phyloP scores from a whole-genome alignment of 2,113 vertebrate genomes.

The Lanius ludovicianus region DNA sequence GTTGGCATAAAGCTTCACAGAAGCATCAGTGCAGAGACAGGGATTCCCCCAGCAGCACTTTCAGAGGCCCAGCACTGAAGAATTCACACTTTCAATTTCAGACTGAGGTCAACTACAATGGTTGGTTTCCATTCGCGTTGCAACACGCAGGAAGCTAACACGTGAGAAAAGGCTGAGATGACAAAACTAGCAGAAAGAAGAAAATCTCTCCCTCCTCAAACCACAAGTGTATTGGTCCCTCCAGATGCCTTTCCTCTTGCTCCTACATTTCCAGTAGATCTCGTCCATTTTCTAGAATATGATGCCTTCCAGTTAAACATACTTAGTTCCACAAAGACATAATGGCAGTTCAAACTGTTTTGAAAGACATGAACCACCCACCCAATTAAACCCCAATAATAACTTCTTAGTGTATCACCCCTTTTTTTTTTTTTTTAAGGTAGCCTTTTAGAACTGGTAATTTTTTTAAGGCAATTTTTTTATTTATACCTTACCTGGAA shows the following conservation, averaged over 20 bases:
- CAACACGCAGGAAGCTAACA: not conserved
- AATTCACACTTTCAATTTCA: not conserved
- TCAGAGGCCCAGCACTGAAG: not conserved
- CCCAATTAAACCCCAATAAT: not conserved
- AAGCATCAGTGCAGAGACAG: not conserved
- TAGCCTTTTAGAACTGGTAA: not conserved
- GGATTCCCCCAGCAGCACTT: not conserved
- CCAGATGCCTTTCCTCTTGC: not conserved
- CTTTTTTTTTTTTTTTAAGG: not conserved
- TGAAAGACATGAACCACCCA: not conserved
- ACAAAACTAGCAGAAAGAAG: not conserved
- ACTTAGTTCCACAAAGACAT: not conserved
- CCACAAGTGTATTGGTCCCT: rapidly evolving
- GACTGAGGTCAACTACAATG: not conserved
- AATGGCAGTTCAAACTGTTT: not conserved
- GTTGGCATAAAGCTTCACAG: not conserved
- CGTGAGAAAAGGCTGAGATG: not conserved
- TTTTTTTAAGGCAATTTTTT: not conserved
- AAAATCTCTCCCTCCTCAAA: not conserved
- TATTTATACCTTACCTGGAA: not conserved
- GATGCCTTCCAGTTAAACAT: not conserved
- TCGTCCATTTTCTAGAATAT: not conserved
- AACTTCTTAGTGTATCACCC: not conserved
- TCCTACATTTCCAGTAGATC: not conserved
- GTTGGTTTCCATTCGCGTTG: not conserved